Conservation (phyloP, 2,888 invertebrate species). For the Apodemia mormo region DNA sequence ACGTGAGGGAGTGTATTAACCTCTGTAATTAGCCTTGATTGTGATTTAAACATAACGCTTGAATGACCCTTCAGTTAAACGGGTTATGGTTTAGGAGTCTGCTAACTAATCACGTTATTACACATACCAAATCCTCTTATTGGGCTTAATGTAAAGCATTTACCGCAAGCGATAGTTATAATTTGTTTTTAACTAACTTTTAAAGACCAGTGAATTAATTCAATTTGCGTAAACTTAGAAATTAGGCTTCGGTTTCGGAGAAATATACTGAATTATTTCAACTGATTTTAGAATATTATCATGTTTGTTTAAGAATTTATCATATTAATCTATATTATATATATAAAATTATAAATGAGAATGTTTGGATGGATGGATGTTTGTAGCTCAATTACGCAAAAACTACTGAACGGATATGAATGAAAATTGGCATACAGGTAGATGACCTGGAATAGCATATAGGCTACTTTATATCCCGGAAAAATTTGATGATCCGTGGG, state of each 20-base stretch:
- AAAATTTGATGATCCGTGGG: no score
- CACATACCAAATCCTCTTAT: constrained; percentile 19
- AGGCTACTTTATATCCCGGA: no score
- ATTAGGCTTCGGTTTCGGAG: neutral
- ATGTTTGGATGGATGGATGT: no score
- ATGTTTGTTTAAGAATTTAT: no score
- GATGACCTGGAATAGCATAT: no score
- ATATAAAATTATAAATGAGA: no score
- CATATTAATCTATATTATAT: no score
- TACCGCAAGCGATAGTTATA: neutral
- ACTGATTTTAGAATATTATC: neutral
- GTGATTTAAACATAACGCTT: constrained; percentile 35
- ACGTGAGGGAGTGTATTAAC: constrained; percentile 38
- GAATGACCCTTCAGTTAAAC: constrained; percentile 36
- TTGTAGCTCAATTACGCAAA: no score
- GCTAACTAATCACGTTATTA: constrained; percentile 18
- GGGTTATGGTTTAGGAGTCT: constrained; percentile 32
- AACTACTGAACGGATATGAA: no score
- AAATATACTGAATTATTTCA: neutral
- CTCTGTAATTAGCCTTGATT: constrained; percentile 37
- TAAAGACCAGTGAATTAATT: neutral
- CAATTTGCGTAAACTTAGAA: neutral
- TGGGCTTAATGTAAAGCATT: neutral
- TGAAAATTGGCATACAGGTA: no score
- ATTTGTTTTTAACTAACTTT: neutral